Evolutionary conservation across 2,113 vertebrate species (phyloP), one percentile per base, ranked within the genome.

Genomic region (Notiomystis cincta): DNA sequence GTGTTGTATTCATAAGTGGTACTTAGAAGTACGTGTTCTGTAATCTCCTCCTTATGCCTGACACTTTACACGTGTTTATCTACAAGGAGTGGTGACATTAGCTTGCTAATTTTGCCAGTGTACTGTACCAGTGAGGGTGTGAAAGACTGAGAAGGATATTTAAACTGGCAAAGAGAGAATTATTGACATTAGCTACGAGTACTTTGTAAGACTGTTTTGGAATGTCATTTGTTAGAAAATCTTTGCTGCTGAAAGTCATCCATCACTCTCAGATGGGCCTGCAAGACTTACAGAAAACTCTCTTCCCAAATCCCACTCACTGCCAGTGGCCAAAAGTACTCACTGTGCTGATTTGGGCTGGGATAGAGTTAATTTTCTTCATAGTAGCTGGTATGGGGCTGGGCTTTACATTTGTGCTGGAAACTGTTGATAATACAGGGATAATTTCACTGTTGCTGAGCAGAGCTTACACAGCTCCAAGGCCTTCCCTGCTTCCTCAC

Each of bases 21-120:
- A 84, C 96, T 97, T 95, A 96, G 82, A 91, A 97, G 95, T 92
- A 95, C 60, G 53, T 90, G 79, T 96, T 95, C 95, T 87, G 90
- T 97, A 97, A 97, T 97, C 97, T 97, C 92, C 94, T 97, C 60
- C 94, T 97, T 96, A 90, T 87, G 94, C 94, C 94, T 97, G 93
- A 96, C 93, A 97, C 87, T 96, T 92, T 91, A 91, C 90, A 91
- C 28, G 81, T 95, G 93, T 97, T 97, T 97, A 96, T 96, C 96
- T 96, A 95, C 86, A 77, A 97, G 82, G 44, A 97, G 76, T 80
- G 79, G 80, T 96, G 95, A 93, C 93, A 96, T 72, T 93, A 93
- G 79, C 93, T 95, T 95, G 94, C 71, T 97, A 90, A 95, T 97
- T 96, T 95, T 89, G 73, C 91, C 91, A 96, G 82, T 81, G 62